Evolutionary conservation across 2,797 vertebrate species (phyloP).

Genomic region (Prionace glauca): DNA sequence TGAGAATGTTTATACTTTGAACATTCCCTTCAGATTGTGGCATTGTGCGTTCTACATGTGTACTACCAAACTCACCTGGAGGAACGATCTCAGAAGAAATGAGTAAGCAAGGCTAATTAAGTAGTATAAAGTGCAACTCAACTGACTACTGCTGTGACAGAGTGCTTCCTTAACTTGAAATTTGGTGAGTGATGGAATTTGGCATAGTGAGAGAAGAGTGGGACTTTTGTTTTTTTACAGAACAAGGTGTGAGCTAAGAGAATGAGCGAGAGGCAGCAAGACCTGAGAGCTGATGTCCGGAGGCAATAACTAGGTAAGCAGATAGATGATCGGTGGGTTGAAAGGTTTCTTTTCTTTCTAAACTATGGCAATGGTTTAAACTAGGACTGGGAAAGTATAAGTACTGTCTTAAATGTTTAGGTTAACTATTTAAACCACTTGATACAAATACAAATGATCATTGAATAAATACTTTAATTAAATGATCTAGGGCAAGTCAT

Average conservation of each 20-base stretch:
- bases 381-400: background rate
- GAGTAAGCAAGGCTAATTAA: background rate
- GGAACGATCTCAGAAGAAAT: background rate
- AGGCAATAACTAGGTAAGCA: background rate
- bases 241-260: background rate
- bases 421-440: background rate
- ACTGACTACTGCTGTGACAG: background rate
- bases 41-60: background rate
- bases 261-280: background rate
- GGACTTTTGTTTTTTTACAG: background rate
- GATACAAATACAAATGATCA: no score
- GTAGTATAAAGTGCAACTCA: no score
- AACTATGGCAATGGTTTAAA: background rate
- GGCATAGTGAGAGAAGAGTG: background rate
- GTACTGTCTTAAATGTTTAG: background rate
- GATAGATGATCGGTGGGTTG: no score
- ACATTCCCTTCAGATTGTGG: background rate
- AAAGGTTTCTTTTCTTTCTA: no score
- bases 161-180: background rate
- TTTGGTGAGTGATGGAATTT: background rate
- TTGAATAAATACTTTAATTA: background rate
- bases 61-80: background rate
- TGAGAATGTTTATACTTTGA: background rate
- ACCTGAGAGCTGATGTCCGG: background rate
- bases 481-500: no score